Base-by-base conservation (phyloP, 2,888 invertebrate species). In the Cosmia trapezina region DNA sequence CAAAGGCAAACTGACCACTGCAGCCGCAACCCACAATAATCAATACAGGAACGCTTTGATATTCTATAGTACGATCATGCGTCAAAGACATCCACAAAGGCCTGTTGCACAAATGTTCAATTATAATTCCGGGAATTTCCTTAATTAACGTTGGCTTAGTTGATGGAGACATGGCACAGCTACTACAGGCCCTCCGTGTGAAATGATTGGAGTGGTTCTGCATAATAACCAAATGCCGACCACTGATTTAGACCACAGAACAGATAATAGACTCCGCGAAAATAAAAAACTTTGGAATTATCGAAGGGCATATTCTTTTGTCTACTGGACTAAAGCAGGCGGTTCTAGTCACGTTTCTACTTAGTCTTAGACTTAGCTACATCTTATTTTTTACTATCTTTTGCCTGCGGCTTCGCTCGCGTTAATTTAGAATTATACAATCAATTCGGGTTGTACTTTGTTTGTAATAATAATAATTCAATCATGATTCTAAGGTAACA, bases 101-200 rank as follows among this genome's bases (percentile, higher is more conserved):
- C 37, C 51, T 19, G 17, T 22, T 28, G 68, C 37, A n/a, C n/a
- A n/a, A 41, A 12, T 45, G 3, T 17, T 5, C 45, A 28, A 8
- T 8, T 17, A 28, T 47, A n/a, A 41, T 53, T 41, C 11, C 17
- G 28, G 73, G 4, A 59, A 73, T 51, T n/a, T 43, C 43, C n/a
- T n/a, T n/a, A 33, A 28, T 59, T 76, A 41, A 53, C 37, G 28
- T 11, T 51, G 28, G n/a, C 3, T 28, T 41, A 28, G 19, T 68
- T 76, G 37, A 73, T 68, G 59, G 51, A 47, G n/a, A 76, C 33
- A 57, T 67, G 33, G 33, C n/a, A n/a, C n/a, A n/a, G n/a, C n/a
- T n/a, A n/a, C n/a, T n/a, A 33, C 33, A 2, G 33, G 37, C 41
- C 17, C 22, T 22, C 14, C 33, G 12, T 57, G 19, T 45, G n/a